These are phyloP conservation scores for Drosophila pseudotalamancana DNA, from an alignment of 2,888 invertebrate genomes.

Conservation along the genomic window DNA sequence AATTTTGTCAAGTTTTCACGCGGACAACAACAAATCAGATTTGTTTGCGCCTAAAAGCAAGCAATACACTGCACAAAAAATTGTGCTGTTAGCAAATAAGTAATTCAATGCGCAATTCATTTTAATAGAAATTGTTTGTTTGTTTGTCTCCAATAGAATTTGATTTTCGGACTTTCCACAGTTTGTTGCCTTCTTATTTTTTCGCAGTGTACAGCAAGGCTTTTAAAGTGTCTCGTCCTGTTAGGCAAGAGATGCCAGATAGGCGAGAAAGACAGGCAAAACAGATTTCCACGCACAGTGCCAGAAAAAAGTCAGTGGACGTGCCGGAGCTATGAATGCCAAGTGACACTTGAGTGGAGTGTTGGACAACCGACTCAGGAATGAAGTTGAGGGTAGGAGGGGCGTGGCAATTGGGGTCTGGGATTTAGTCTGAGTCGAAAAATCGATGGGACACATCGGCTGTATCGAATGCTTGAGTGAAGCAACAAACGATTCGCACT, in stretches of 20 bases:
- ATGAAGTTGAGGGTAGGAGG: neutral
- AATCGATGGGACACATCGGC: constrained; percentile 69
- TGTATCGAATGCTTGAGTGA: constrained; percentile 42
- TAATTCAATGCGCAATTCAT: neutral
- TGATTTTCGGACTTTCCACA: neutral
- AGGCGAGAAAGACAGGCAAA: constrained; percentile 11
- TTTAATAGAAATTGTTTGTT: constrained; percentile 1
- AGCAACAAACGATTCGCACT: constrained; percentile 42
- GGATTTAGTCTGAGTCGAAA: constrained; percentile 23
- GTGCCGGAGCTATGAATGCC: constrained; percentile 61
- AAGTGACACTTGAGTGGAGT: constrained; percentile 63
- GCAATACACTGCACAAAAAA: constrained; percentile 33
- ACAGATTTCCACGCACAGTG: constrained; percentile 51
- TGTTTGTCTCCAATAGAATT: constrained; percentile 6
- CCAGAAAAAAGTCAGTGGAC: constrained; percentile 60
- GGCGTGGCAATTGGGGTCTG: constrained; percentile 6
- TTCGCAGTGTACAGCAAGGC: constrained; percentile 35
- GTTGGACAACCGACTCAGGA: constrained; percentile 39
- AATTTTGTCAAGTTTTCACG: constrained; percentile 65
- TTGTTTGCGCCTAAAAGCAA: constrained; percentile 53
- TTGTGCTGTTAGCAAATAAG: neutral
- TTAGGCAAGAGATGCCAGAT: constrained; percentile 36
- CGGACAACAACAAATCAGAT: constrained; percentile 57
- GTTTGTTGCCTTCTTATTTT: neutral
- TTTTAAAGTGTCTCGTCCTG: constrained; percentile 49